Evolutionary conservation across 2,888 invertebrate genomes (phyloP).

Genomic region (Digitonthophagus gazella): DNA sequence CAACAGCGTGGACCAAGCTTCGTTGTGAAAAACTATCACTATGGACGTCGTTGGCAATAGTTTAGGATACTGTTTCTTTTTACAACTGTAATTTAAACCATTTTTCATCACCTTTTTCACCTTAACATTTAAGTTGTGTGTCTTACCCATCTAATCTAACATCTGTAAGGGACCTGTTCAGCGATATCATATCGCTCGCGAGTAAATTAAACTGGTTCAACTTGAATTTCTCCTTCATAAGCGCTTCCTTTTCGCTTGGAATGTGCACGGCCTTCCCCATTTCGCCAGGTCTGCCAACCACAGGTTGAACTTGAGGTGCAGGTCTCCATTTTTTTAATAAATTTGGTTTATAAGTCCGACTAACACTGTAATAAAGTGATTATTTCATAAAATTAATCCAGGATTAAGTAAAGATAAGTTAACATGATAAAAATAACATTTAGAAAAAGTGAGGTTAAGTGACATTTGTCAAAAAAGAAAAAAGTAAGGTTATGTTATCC

Average conservation of each 20-base stretch:
- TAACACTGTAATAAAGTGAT: constrained; percentile 35
- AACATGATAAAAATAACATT: background rate
- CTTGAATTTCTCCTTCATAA: constrained; percentile 94
- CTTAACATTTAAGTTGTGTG: background rate
- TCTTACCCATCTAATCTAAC: constrained; percentile 87
- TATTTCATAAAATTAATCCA: no score
- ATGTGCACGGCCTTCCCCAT: constrained; percentile 91
- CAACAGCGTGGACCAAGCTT: constrained; percentile 95
- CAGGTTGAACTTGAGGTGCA: constrained; percentile 67
- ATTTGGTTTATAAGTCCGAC: constrained; percentile 47
- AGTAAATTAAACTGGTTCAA: constrained; percentile 98
- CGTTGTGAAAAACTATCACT: constrained; percentile 99
- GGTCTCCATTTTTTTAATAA: constrained; percentile 70
- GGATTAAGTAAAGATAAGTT: no score
- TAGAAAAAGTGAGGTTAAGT: no score
- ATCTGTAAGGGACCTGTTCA: constrained; percentile 93
- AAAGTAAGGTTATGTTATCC: no score
- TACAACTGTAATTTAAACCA: constrained; percentile 67
- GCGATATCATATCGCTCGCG: constrained; percentile 95
- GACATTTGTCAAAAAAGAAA: no score
- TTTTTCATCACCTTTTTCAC: no score
- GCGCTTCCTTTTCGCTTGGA: constrained; percentile 78
- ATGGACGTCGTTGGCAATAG: constrained; percentile 91
- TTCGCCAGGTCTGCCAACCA: constrained; percentile 80
- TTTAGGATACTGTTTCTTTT: constrained; percentile 72